phyloP scores from a whole-genome alignment of 2,113 vertebrate species.

The rabbit (Oryctolagus cuniculus) region DNA sequence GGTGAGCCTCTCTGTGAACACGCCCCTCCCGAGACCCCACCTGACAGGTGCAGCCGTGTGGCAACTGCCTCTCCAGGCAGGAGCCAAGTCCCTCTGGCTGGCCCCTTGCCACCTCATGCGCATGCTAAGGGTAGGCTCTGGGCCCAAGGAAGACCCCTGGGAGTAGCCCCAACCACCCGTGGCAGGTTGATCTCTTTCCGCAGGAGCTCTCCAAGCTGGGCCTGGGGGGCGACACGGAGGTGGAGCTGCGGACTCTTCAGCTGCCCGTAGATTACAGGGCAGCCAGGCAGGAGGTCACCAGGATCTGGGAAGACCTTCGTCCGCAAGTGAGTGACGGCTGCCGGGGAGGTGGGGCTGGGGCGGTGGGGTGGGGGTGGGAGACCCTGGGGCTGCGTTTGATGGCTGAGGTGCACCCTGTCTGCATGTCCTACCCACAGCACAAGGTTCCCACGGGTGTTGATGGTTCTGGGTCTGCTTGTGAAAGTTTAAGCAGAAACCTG shows the following conservation, averaged over 20 bases:
- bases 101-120: neutral
- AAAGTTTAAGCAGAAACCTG: neutral
- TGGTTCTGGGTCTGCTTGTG: neutral
- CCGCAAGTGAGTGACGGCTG: constrained; percentile 88
- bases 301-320: constrained; percentile 89
- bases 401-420: neutral
- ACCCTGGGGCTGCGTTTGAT: neutral
- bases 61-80: neutral
- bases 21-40: neutral
- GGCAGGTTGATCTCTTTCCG: neutral
- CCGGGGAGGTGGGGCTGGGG: fast-evolving
- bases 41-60: fast-evolving
- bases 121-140: neutral
- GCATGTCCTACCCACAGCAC: neutral
- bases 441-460: neutral
- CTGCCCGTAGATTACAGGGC: constrained; percentile 91
- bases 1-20: neutral
- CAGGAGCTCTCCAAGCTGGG: constrained; percentile 90
- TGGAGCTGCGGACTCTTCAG: constrained; percentile 85
- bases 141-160: neutral
- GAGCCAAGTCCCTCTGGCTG: too few species aligned
- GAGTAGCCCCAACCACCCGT: neutral
- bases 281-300: constrained; percentile 84
- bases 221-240: constrained; percentile 81
- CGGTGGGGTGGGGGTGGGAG: neutral